phyloP scores from a whole-genome alignment of 2,888 invertebrate genomes.

The Tholera decimalis region DNA sequence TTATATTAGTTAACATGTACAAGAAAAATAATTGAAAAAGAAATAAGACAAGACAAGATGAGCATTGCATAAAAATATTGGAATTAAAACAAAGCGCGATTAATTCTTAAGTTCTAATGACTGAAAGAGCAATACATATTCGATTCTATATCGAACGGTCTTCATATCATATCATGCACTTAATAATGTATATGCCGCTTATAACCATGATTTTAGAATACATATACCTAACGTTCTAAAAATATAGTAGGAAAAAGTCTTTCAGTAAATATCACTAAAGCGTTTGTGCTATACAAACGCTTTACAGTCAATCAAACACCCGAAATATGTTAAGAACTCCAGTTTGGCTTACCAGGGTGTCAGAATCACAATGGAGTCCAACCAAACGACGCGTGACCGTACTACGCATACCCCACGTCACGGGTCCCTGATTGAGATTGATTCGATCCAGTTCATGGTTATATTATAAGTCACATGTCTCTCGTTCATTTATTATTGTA shows the following conservation, averaged over 20 bases:
- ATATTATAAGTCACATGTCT: constrained; percentile 55
- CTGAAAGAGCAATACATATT: constrained; percentile 16
- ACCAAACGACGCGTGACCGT: constrained; percentile 42
- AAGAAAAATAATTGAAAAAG: not conserved
- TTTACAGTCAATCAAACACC: not conserved
- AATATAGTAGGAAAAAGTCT: not conserved
- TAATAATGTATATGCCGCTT: not conserved
- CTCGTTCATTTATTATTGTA: constrained; percentile 38
- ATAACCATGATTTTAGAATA: not conserved
- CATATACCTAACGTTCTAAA: not conserved
- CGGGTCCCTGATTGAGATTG: constrained; percentile 61
- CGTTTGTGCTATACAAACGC: no score
- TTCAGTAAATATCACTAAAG: not conserved
- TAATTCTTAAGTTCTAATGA: not conserved
- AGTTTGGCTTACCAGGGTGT: constrained; percentile 30
- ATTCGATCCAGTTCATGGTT: constrained; percentile 57
- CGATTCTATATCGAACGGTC: no score
- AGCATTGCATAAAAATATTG: not conserved
- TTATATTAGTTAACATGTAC: not conserved
- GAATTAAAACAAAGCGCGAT: not conserved
- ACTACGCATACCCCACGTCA: constrained; percentile 38
- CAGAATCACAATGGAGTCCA: constrained; percentile 40
- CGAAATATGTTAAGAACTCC: not conserved
- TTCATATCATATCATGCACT: no score
- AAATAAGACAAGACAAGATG: not conserved